These are phyloP conservation scores for Pegoplata infirma DNA, from an alignment of 2,888 invertebrate species.

Conservation along the genomic window DNA sequence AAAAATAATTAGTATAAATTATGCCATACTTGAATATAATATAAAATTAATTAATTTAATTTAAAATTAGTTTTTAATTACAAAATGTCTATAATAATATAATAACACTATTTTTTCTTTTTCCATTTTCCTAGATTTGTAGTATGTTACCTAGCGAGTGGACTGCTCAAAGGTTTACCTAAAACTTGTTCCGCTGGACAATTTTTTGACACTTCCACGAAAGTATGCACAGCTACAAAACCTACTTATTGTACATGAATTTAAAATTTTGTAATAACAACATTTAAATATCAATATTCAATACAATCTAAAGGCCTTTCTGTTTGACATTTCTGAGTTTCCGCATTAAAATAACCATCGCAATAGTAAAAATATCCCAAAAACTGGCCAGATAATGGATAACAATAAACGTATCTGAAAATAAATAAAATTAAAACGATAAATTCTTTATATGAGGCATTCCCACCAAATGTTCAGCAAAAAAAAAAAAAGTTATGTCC, in stretches of 20 bases:
- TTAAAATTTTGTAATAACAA: no score
- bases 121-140: slow-evolving; percentile 14
- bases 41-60: no score
- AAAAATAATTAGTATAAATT: no score
- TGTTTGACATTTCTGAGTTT: slow-evolving; percentile 53
- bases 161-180: background rate
- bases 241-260: slow-evolving; percentile 25
- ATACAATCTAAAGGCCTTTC: slow-evolving; percentile 59
- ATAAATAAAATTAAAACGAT: background rate
- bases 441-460: no score
- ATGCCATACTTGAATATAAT: no score
- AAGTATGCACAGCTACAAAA: slow-evolving; percentile 7
- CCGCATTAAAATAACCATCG: slow-evolving; percentile 59
- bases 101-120: background rate
- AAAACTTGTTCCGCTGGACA: background rate
- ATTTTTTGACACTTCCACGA: slow-evolving; percentile 10
- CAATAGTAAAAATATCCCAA: slow-evolving; percentile 64
- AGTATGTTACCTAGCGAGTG: slow-evolving; percentile 9
- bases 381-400: slow-evolving; percentile 64
- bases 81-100: no score
- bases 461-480: no score
- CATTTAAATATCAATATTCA: background rate
- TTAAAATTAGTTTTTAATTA: no score
- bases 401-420: slow-evolving; percentile 65
- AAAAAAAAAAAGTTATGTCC: no score